phyloP scores from a whole-genome alignment of 2,113 vertebrate genomes.

The Acrocephalus arundinaceus region DNA sequence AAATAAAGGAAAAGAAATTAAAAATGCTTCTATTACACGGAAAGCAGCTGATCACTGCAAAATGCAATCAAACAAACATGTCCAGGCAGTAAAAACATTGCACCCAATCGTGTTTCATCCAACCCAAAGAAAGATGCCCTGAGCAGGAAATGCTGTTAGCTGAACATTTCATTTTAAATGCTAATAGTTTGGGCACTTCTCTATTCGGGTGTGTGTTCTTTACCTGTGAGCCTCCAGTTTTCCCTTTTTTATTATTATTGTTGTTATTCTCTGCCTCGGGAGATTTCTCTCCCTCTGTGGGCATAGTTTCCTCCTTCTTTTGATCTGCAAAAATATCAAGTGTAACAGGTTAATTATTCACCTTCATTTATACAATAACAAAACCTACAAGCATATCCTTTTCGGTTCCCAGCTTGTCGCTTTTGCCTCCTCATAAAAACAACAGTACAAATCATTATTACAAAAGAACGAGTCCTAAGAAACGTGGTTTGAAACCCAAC shows the following conservation, averaged over 20 bases:
- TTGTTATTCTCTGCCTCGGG: constrained; percentile 85
- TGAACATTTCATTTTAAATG: constrained; percentile 24
- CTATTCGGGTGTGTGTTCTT: constrained; percentile 6
- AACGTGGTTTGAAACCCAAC: constrained; percentile 85
- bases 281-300: constrained; percentile 95
- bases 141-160: background rate
- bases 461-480: constrained; percentile 62
- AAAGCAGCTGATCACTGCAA: background rate
- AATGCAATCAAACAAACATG: background rate
- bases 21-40: background rate
- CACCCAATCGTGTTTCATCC: background rate
- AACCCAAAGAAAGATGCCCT: constrained; percentile 39
- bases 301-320: constrained; percentile 96
- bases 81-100: constrained; percentile 25
- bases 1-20: background rate
- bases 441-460: constrained; percentile 33
- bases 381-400: background rate
- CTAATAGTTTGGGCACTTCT: constrained; percentile 9
- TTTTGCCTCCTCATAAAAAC: constrained; percentile 16
- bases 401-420: background rate
- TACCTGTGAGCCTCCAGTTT: constrained; percentile 97
- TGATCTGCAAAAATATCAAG: constrained; percentile 86
- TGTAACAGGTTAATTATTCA: constrained; percentile 74
- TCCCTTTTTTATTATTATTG: constrained; percentile 93
- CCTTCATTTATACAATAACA: constrained; percentile 30